Evolutionary conservation across 2,113 vertebrate genomes (phyloP).

Genomic region (Empidonax traillii): DNA sequence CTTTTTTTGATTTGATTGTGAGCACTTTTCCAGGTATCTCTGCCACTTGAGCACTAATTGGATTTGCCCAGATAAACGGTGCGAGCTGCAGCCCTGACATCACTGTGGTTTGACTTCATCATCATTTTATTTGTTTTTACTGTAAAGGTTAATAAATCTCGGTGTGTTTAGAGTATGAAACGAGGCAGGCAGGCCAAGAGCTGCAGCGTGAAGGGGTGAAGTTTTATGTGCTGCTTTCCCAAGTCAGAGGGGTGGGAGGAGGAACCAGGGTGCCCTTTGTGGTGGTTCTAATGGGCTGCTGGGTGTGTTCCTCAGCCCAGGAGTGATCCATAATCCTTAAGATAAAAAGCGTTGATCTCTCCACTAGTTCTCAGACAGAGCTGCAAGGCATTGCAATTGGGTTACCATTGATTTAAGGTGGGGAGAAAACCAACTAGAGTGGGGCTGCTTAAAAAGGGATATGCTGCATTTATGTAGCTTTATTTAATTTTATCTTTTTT

Average conservation of each 20-base stretch:
- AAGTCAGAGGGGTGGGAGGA: constrained; percentile 8
- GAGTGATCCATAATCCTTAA: constrained; percentile 58
- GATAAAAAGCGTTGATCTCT: constrained; percentile 70
- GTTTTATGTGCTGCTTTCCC: constrained; percentile 55
- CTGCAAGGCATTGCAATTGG: constrained; percentile 68
- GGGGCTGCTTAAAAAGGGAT: constrained; percentile 42
- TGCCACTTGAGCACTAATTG: constrained; percentile 94
- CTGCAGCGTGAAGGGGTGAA: not conserved
- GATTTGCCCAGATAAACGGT: constrained; percentile 97
- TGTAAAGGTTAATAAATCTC: constrained; percentile 84
- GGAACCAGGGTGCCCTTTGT: constrained; percentile 15
- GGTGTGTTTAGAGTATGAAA: constrained; percentile 69
- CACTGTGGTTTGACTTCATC: constrained; percentile 76
- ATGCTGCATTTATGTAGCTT: constrained; percentile 38
- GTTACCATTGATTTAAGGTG: constrained; percentile 69
- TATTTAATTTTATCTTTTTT: constrained; percentile 33
- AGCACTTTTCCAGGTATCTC: constrained; percentile 95
- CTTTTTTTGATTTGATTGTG: constrained; percentile 95
- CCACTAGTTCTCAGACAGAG: constrained; percentile 55
- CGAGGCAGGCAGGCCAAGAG: constrained; percentile 53
- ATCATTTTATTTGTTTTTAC: constrained; percentile 85
- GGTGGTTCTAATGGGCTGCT: constrained; percentile 53
- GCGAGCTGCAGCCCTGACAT: constrained; percentile 79
- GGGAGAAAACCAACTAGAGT: not conserved
- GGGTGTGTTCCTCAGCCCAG: constrained; percentile 42